These are phyloP conservation scores for Anser cygnoides DNA, from an alignment of 2,113 vertebrate species.

Conservation along the genomic window DNA sequence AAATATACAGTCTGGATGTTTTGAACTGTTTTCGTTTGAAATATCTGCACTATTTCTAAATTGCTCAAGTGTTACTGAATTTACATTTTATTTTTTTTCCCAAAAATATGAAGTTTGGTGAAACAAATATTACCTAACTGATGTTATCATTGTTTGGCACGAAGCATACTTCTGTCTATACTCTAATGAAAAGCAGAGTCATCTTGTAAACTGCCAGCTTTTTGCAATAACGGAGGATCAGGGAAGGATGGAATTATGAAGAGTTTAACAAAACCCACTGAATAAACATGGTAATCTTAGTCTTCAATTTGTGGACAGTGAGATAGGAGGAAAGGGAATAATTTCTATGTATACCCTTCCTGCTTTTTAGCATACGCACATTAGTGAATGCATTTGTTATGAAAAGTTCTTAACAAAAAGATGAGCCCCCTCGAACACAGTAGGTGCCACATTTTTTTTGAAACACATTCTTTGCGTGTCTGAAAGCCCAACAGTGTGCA, in stretches of 20 bases:
- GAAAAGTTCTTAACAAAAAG: background rate
- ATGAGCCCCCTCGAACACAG: background rate
- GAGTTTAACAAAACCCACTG: constrained; percentile 25
- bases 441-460: background rate
- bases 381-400: background rate
- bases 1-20: background rate
- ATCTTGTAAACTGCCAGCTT: background rate
- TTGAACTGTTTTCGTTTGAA: background rate
- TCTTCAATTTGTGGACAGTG: background rate
- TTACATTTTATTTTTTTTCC: background rate
- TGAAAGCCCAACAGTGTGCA: background rate
- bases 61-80: background rate
- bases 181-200: background rate
- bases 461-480: background rate
- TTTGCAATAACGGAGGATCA: background rate
- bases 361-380: background rate
- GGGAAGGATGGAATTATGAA: background rate
- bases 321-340: background rate
- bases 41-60: background rate
- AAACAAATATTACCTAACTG: background rate
- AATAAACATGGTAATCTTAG: background rate
- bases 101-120: background rate
- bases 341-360: background rate
- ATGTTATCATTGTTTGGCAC: background rate
- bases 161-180: background rate